phyloP scores from a whole-genome alignment of 2,888 invertebrate genomes.

The Salticus scenicus region DNA sequence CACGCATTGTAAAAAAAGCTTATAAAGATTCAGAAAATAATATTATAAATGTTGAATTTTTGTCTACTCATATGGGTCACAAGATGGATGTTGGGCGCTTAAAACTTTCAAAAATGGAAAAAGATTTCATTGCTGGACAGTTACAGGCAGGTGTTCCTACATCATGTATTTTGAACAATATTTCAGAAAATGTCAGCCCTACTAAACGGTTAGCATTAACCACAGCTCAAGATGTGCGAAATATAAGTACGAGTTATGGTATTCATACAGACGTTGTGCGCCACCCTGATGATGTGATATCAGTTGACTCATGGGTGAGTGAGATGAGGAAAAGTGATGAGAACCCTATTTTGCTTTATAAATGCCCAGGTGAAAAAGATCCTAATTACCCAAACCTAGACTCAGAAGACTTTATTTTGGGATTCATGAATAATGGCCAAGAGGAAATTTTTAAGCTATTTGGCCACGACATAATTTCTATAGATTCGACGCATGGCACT shows the following conservation, averaged over 20 bases:
- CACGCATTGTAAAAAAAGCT: not conserved
- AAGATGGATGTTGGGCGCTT: not conserved
- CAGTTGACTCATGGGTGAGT: not conserved
- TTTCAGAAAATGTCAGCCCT: not conserved
- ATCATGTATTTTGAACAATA: not conserved
- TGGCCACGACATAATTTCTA: conserved; percentile 29
- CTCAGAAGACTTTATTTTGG: conserved; percentile 27
- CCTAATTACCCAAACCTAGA: not conserved
- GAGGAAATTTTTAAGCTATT: conserved; percentile 28
- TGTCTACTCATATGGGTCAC: not conserved
- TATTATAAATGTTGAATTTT: not conserved
- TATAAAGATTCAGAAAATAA: not conserved
- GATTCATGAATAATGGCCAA: conserved; percentile 48
- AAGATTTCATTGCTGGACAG: conserved; percentile 15
- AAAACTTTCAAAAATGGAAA: not conserved
- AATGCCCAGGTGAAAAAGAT: not conserved
- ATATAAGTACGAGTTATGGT: not conserved
- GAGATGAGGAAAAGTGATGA: not conserved
- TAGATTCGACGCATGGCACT: conserved; percentile 33
- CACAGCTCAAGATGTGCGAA: not conserved
- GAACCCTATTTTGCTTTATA: conserved; percentile 25
- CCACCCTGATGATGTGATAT: not conserved
- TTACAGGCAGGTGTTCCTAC: not conserved
- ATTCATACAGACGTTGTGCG: not conserved
- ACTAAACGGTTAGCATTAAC: not conserved